Conservation (phyloP, 2,888 invertebrate genomes). For the Polymixis flavicincta region DNA sequence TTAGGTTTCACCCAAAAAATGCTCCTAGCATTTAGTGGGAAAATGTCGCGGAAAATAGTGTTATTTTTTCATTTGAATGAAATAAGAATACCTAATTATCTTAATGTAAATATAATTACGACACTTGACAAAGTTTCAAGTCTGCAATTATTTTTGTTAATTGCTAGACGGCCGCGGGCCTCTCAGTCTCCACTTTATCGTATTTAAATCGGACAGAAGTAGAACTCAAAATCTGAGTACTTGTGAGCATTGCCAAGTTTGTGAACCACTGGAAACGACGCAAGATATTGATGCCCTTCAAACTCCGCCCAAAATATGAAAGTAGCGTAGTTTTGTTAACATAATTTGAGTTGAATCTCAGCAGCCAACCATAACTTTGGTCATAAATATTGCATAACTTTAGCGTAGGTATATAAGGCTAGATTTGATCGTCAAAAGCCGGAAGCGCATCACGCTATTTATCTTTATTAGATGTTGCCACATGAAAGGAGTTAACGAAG, state of each 20-base stretch:
- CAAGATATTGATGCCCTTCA: slow-evolving; percentile 31
- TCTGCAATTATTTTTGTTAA: slow-evolving; percentile 58
- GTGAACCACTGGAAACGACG: slow-evolving; percentile 30
- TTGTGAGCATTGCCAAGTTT: slow-evolving; percentile 51
- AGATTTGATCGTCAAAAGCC: slow-evolving; percentile 5
- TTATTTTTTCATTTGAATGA: slow-evolving; percentile 35
- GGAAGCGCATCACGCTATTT: slow-evolving; percentile 11
- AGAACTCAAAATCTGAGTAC: slow-evolving; percentile 50
- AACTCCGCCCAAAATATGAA: slow-evolving; percentile 17
- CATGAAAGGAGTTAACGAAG: slow-evolving; percentile 1
- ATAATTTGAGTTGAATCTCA: slow-evolving; percentile 15
- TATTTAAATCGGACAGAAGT: slow-evolving; percentile 50
- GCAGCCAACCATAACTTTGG: slow-evolving; percentile 7
- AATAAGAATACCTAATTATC: slow-evolving; percentile 25
- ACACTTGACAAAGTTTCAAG: slow-evolving; percentile 50
- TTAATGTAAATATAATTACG: slow-evolving; percentile 50
- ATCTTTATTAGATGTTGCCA: neutral
- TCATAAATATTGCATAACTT: slow-evolving; percentile 7
- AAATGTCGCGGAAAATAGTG: slow-evolving; percentile 4
- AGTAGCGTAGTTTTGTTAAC: slow-evolving; percentile 1
- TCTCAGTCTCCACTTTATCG: slow-evolving; percentile 42
- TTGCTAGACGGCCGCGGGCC: slow-evolving; percentile 45
- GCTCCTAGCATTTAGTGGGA: neutral
- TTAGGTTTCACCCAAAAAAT: slow-evolving; percentile 29
- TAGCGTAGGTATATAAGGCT: slow-evolving; percentile 7